Base-by-base conservation (phyloP, 2,113 vertebrate genomes). In the Talpa occidentalis region DNA sequence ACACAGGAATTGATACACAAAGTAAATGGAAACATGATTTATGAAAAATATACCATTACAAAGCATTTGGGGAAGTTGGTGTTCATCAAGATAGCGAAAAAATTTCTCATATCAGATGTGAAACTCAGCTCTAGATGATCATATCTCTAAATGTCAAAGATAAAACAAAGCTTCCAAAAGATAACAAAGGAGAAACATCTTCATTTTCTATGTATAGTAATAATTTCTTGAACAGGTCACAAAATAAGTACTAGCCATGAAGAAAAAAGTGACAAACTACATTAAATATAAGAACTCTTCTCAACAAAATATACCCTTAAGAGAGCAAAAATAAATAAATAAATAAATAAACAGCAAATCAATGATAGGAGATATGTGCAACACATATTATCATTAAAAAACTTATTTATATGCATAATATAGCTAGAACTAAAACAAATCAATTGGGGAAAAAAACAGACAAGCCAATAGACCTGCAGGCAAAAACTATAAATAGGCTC, bases 81-180 rank as follows among this genome's bases (percentile, higher is more conserved):
- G 47, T 91, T 73, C 49, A 93, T 60, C 42, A 86, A 32, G 9
- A 54, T 28, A 92, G 35, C 19, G 40, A 70, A 42, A 93, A 60
- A 62, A 78, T 83, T 67, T 83, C 37, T 95, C 52, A 92, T 0
- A 78, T 5, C 44, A 82, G n/a, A 66, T 42, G 11, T 12, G 83
- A 96, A 93, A 89, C 85, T 91, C 76, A 77, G 17, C 77, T 81
- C n/a, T 64, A 91, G 54, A 60, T 81, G 37, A 64, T 4, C 80
- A 0, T 66, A 88, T 76, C 44, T 91, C 28, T 84, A 85, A 92
- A 73, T 5, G 6, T 32, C 69, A 86, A 93, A 94, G 30, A 15
- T 54, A 84, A 87, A 62, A 54, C 30, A 64, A 70, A 74, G 6
- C 62, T 86, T 70, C 66, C 76, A 72, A 40, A 76, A 74, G 40